phyloP scores from a whole-genome alignment of 2,888 invertebrate species.

The Atrina japonica region DNA sequence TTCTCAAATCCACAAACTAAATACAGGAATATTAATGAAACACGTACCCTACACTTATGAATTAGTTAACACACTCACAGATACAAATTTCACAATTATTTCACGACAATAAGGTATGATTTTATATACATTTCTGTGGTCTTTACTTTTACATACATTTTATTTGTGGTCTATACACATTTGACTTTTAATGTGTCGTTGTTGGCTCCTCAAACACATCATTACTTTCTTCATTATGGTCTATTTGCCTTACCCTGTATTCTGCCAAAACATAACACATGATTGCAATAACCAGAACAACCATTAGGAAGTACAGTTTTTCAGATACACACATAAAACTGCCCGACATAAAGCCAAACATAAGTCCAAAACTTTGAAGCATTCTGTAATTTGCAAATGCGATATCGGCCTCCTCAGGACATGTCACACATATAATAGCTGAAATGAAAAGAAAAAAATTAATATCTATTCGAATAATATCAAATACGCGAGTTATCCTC shows the following conservation, averaged over 20 bases:
- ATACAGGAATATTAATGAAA: too few relatives aligned
- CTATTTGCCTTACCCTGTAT: slow-evolving; percentile 73
- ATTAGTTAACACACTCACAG: too few relatives aligned
- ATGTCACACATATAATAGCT: slow-evolving; percentile 78
- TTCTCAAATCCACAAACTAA: too few relatives aligned
- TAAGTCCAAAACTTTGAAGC: slow-evolving; percentile 78
- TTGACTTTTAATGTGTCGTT: too few relatives aligned
- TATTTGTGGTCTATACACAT: too few relatives aligned
- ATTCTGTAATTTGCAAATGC: slow-evolving; percentile 79
- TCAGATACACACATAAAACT: slow-evolving; percentile 74
- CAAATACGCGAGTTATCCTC: too few relatives aligned
- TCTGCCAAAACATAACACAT: slow-evolving; percentile 79
- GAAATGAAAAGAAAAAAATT: slow-evolving; percentile 33
- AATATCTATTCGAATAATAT: too few relatives aligned
- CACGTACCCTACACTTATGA: too few relatives aligned
- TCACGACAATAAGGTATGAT: too few relatives aligned
- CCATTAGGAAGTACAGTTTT: slow-evolving; percentile 77
- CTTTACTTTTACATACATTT: too few relatives aligned
- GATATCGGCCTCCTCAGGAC: slow-evolving; percentile 77
- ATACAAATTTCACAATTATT: too few relatives aligned
- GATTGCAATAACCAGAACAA: slow-evolving; percentile 75
- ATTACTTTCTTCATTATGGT: slow-evolving; percentile 46
- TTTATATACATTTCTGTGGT: too few relatives aligned
- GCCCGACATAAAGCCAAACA: slow-evolving; percentile 74
- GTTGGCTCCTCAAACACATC: slow-evolving; percentile 58